phyloP scores from a whole-genome alignment of 1,140 invertebrate genomes.

The Calycopis cecrops region DNA sequence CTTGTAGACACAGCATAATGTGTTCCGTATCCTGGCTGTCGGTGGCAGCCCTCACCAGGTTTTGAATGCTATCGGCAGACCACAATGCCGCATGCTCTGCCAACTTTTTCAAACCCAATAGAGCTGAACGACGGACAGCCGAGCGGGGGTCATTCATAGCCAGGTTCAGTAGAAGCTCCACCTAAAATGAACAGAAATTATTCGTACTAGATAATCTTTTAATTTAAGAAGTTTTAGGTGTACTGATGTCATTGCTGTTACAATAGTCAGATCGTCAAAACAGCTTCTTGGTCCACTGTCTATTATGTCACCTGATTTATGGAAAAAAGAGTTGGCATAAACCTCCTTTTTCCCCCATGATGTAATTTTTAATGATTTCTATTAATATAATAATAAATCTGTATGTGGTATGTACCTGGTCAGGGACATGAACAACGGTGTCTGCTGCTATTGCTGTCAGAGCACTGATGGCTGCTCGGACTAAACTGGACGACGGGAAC shows the following conservation, averaged over 20 bases:
- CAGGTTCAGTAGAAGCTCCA: constrained; percentile 51
- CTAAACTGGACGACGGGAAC: constrained; percentile 93
- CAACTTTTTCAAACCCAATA: constrained; percentile 84
- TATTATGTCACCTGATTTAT: too few relatives aligned
- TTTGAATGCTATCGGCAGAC: constrained; percentile 39
- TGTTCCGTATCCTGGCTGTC: constrained; percentile 39
- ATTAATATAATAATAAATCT: too few relatives aligned
- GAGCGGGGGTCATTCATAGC: constrained; percentile 54
- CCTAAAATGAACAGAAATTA: constrained; percentile 29
- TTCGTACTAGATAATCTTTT: background rate
- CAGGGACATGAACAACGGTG: constrained; percentile 93
- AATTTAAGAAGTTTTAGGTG: too few relatives aligned
- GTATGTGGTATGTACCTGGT: constrained; percentile 85
- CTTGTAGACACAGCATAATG: constrained; percentile 52
- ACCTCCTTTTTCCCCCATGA: too few relatives aligned
- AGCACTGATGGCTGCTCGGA: constrained; percentile 89
- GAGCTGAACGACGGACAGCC: constrained; percentile 82
- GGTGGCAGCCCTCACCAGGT: constrained; percentile 39
- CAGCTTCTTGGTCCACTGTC: too few relatives aligned
- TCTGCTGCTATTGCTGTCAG: constrained; percentile 91
- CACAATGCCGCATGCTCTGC: constrained; percentile 77
- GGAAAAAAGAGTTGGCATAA: too few relatives aligned
- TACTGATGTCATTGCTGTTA: too few relatives aligned
- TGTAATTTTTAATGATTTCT: too few relatives aligned
- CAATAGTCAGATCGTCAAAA: too few relatives aligned